Evolutionary conservation across 2,113 vertebrate species (phyloP), one percentile per base, ranked within the genome.

Genomic region (Bombycilla garrulus): DNA sequence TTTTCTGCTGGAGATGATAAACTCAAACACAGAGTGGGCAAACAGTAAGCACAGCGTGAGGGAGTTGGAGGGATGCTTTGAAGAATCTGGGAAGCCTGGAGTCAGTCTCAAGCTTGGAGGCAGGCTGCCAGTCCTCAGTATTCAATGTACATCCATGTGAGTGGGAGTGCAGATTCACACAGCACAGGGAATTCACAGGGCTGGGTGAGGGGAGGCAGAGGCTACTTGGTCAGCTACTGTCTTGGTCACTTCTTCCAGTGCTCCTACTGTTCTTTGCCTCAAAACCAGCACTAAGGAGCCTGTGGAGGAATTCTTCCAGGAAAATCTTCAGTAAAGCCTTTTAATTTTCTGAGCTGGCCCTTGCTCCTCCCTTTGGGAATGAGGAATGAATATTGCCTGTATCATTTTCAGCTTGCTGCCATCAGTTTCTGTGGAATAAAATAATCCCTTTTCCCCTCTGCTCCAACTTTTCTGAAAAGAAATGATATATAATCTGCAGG

Each of bases 401-500:
- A 82, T 85, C 44, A 69, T 79, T 92, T 95, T 87, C 84, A 94
- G 56, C 73, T 82, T 85, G 71, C 81, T 94, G 93, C 89, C 58
- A 44, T 95, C 61, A 45, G 47, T 95, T 95, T 82, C 78, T 81
- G 42, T 64, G 66, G 70, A 89, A 93, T 76, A 85, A 95, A 96
- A 86, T 57, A 92, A 93, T 67, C 45, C 56, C 38, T 47, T 90
- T 92, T 81, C 56, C 70, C 78, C 70, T 25, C 61, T 72, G 81
- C 85, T 88, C 53, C 57, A 48, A 36, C 23, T 76, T 79, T 93
- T 79, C 81, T 85, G 81, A 80, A 91, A 92, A 72, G 28, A 92
- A 88, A 85, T 95, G 45, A 92, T 92, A 90, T 82, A 90, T 76
- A 93, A 93, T 72, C 84, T 96, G 84, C 91, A 96, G 94, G 94